These are phyloP conservation scores for Philopotamus ludificatus DNA, from an alignment of 1,140 invertebrate species.

Conservation along the genomic window DNA sequence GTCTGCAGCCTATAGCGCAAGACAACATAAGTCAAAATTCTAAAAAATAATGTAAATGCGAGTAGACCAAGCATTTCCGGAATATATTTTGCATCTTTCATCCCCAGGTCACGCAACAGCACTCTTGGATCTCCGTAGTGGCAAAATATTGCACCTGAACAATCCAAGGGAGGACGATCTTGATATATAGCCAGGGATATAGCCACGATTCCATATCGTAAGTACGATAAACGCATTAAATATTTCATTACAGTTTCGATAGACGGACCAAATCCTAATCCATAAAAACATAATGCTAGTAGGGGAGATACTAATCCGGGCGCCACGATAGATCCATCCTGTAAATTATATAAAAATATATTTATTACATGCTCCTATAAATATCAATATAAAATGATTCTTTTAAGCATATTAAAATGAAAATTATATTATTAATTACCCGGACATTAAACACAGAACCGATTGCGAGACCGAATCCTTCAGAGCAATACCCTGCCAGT, in stretches of 20 bases:
- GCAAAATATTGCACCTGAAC: constrained; percentile 59
- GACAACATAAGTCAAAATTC: constrained; percentile 50
- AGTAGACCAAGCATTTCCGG: constrained; percentile 51
- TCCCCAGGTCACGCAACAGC: constrained; percentile 54
- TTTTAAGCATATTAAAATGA: constrained; percentile 11
- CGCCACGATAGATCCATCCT: constrained; percentile 65
- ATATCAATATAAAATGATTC: not conserved
- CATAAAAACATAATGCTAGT: constrained; percentile 62
- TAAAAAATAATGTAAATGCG: constrained; percentile 50
- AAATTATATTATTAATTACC: constrained; percentile 48
- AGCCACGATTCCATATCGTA: constrained; percentile 59
- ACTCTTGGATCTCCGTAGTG: constrained; percentile 56
- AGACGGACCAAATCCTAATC: constrained; percentile 62
- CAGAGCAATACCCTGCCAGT: constrained; percentile 59
- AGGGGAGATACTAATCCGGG: constrained; percentile 60
- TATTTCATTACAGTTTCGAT: constrained; percentile 58
- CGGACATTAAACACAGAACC: constrained; percentile 63
- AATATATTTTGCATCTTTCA: constrained; percentile 46
- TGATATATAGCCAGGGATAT: constrained; percentile 50
- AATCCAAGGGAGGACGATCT: constrained; percentile 49
- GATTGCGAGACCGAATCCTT: constrained; percentile 62
- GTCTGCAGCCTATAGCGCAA: constrained; percentile 50
- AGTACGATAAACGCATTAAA: constrained; percentile 61
- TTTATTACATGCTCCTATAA: not conserved
- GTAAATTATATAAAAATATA: constrained; percentile 43